These are phyloP conservation scores for Steatocranus sp. DNA, from an alignment of 2,797 vertebrate genomes.

Conservation along the genomic window DNA sequence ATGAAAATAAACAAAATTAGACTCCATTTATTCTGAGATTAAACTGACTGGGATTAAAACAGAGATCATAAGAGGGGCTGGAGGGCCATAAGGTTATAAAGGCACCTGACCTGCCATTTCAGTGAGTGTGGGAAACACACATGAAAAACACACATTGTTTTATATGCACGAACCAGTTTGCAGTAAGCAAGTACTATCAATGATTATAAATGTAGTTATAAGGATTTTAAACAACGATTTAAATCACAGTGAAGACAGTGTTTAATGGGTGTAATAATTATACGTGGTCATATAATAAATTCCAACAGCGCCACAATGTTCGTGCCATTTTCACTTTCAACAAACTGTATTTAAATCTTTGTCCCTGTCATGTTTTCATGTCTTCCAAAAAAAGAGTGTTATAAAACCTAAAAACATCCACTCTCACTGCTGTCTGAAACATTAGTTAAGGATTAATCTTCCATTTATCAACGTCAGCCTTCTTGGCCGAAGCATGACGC, in stretches of 20 bases:
- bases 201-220: neutral
- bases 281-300: neutral
- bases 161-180: neutral
- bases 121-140: neutral
- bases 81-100: neutral
- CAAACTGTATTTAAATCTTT: neutral
- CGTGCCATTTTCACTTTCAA: neutral
- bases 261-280: neutral
- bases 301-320: neutral
- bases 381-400: neutral
- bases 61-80: neutral
- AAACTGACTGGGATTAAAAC: neutral
- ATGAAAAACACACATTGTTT: neutral
- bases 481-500: neutral
- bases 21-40: neutral
- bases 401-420: neutral
- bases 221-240: neutral
- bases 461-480: neutral
- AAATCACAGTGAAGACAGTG: neutral
- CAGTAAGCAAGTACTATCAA: neutral
- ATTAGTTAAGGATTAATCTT: neutral
- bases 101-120: neutral
- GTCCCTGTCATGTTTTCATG: neutral
- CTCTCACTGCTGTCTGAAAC: neutral
- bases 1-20: neutral